Conservation (phyloP, 2,888 invertebrate species). For the Branchellion lobata region DNA sequence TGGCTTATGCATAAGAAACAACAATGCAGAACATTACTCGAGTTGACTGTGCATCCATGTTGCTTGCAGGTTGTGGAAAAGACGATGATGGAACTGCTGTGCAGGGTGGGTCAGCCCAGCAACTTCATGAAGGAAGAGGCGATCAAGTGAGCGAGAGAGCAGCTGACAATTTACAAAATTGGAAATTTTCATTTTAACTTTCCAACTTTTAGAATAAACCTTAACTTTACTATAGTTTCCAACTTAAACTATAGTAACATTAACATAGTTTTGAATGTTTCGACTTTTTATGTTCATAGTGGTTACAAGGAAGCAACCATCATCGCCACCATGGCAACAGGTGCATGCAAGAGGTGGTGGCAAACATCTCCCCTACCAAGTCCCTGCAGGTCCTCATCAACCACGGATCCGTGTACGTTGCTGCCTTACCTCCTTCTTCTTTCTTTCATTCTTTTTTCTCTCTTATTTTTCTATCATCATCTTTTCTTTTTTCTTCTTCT, state of each 20-base stretch:
- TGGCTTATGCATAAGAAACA: too few relatives aligned
- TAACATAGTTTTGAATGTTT: too few relatives aligned
- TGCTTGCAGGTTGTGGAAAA: slow-evolving; percentile 18
- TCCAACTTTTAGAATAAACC: too few relatives aligned
- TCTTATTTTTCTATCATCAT: background rate
- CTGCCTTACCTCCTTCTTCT: too few relatives aligned
- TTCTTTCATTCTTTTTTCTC: background rate
- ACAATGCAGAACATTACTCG: too few relatives aligned
- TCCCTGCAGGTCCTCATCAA: slow-evolving; percentile 25
- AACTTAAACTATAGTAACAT: too few relatives aligned
- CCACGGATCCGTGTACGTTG: slow-evolving; percentile 25
- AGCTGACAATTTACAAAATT: background rate
- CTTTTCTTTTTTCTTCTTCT: background rate
- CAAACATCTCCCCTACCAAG: slow-evolving; percentile 21
- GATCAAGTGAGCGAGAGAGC: background rate
- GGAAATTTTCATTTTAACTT: too few relatives aligned
- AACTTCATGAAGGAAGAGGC: slow-evolving; percentile 41
- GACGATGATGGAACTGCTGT: slow-evolving; percentile 16
- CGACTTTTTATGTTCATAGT: too few relatives aligned
- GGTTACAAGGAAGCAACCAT: too few relatives aligned
- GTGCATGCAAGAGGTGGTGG: slow-evolving; percentile 17
- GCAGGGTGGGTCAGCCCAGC: background rate
- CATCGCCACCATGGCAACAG: background rate
- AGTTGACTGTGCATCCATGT: too few relatives aligned
- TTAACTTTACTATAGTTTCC: too few relatives aligned